Base-by-base conservation (phyloP, 2,797 vertebrate genomes). In the Periparus ater region DNA sequence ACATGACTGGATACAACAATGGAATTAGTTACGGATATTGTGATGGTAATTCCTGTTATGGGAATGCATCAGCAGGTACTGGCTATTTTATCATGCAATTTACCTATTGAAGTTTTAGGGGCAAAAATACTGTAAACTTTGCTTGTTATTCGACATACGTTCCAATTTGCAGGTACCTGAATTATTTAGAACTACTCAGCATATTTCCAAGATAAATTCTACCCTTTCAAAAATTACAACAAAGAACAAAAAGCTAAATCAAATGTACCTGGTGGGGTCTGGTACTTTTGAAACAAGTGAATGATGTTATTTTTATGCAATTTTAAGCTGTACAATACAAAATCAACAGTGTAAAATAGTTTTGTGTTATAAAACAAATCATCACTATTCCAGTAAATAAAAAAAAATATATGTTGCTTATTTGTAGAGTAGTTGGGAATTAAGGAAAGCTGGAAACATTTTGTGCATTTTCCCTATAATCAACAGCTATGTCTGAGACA, bases 131-230 rank as follows among this genome's bases (percentile, higher is more conserved):
- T 42, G 7, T 42, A 78, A 90, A 25, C 7, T 58, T 72, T 84
- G 14, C 26, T 84, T 81, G 15, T 90, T 96, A 89, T 36, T 65
- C 88, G 51, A 8, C 22, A 87, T 76, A 47, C 4, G 84, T 62
- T 66, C 50, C 40, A 79, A 47, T 62, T 90, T 93, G 32, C 32
- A 92, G 48, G 7, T 91, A 47, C 16, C 32, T 88, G 40, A 93
- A 93, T 92, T 90, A 91, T 94, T 96, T 96, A 89, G 45, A 93
- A 81, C 20, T 84, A 50, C 88, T 93, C 76, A 85, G 15, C n/a
- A 26, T 84, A 30, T 72, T 68, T 89, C 50, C 36, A 60, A 74
- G 62, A 73, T 51, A 71, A 58, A 61, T 51, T 65, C 77, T 78
- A 34, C 40, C 9, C 11, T 95, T 95, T 92, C 63, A 62, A 72